Conservation (phyloP, 92 coral and sea anemone genomes). For the Parazoanthus atlanticus region DNA sequence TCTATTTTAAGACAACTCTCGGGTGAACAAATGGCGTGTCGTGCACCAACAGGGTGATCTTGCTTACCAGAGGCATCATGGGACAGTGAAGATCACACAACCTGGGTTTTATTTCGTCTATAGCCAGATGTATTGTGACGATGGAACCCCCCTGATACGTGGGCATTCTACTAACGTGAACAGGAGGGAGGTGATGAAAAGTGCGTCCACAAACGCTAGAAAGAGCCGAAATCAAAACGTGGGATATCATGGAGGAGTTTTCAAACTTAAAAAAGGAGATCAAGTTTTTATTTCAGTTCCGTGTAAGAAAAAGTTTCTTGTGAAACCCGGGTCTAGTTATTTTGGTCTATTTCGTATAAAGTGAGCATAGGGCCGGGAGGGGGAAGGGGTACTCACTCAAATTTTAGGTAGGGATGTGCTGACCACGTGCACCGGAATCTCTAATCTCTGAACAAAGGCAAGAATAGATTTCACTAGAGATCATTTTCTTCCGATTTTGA, state of each 20-base stretch:
- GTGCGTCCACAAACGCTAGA: not conserved
- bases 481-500: too few species aligned
- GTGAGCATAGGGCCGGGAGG: not conserved
- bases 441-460: not conserved
- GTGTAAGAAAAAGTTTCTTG: not conserved
- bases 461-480: not conserved
- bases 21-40: conserved; percentile 41
- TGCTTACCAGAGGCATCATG: conserved; percentile 8
- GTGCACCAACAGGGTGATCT: not conserved
- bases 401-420: not conserved
- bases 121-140: conserved; percentile 17
- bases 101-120: conserved; percentile 24
- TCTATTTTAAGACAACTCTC: conserved; percentile 9
- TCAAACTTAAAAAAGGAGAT: conserved; percentile 17
- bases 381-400: not conserved
- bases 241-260: conserved; percentile 32
- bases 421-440: not conserved
- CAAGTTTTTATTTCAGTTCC: conserved; percentile 16
- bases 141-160: not conserved
- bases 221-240: not conserved
- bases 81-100: not conserved
- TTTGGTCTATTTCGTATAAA: conserved; percentile 31
- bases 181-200: conserved; percentile 11
- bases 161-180: conserved; percentile 19
- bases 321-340: conserved; percentile 5